Base-by-base conservation (phyloP, 2,797 vertebrate genomes). In the Poecilia picta region DNA sequence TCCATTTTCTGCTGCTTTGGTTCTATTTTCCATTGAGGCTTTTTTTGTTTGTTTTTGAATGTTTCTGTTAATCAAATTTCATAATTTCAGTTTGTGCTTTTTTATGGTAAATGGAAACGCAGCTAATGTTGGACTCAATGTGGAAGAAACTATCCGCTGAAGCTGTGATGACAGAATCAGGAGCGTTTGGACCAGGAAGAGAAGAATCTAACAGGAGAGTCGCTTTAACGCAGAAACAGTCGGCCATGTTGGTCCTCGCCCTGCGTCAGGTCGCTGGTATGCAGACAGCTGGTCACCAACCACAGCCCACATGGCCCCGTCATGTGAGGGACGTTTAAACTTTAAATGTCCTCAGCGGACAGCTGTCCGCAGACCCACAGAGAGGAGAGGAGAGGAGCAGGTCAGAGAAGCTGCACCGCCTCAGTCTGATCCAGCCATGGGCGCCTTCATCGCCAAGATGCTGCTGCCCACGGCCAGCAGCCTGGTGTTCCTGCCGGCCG, bases 401-500 rank as follows among this genome's bases (percentile, higher is more conserved):
- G 8, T 51, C 49, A 51, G 49, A 51, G 41, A 66, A 66, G 18
- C 62, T 36, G 18, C 57, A 15, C 16, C 2, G 31, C 18, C 28
- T 64, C 31, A 12, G 33, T 70, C 13, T 70, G 39, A n/a, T 75
- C 13, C 77, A 83, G 25, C 0, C 75, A 99, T 99, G 98, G 98
- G 98, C 6, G 96, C 97, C 0, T 94, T 97, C 33, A 94, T 98
- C 51, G 97, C 98, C 79, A 99, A 99, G 89, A 95, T 99, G 89
- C 94, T 99, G 31, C 95, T 99, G 78, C 98, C 98, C 57, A 97
- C 97, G 1, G 82, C 98, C 80, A 99, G 98, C 96, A 97, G 97
- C 91, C 93, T 99, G 95, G 98, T 97, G 76, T 96, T 98, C 82
- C 95, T 99, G 71, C 98, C 98, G 20, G 92, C 96, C 1, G 93